Conservation (phyloP, 1,140 invertebrate species). For the Druon quercuslanigerum region DNA sequence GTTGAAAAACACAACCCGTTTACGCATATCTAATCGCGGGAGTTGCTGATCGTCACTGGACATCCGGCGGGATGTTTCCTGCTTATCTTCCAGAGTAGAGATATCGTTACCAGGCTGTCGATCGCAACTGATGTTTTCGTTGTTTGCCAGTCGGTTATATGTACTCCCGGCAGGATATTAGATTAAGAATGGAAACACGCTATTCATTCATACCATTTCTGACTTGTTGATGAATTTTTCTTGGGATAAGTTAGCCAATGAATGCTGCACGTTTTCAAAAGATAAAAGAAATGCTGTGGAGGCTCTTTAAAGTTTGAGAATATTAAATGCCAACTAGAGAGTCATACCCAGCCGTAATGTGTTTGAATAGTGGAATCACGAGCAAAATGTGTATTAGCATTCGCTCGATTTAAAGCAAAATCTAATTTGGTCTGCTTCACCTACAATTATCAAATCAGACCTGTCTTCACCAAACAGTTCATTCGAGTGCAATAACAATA, state of each 20-base stretch:
- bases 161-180: not conserved
- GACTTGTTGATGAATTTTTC: not conserved
- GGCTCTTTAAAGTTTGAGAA: no score
- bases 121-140: not conserved
- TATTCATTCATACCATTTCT: not conserved
- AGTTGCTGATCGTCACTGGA: constrained; percentile 37
- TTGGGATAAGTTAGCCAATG: not conserved
- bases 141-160: not conserved
- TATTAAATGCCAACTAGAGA: no score
- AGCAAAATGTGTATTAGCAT: no score
- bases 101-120: constrained; percentile 1
- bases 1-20: constrained; percentile 71
- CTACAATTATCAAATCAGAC: not conserved
- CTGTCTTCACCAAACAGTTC: not conserved
- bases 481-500: constrained; percentile 15
- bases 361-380: no score
- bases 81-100: constrained; percentile 17
- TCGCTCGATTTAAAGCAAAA: no score
- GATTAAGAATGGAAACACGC: not conserved
- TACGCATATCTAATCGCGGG: constrained; percentile 60
- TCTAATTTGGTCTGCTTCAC: no score
- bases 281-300: no score
- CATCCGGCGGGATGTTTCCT: constrained; percentile 19
- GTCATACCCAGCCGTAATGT: no score
- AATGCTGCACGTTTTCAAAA: no score